phyloP scores from a whole-genome alignment of 2,797 vertebrate species.

The Coranthus polyacanthus region DNA sequence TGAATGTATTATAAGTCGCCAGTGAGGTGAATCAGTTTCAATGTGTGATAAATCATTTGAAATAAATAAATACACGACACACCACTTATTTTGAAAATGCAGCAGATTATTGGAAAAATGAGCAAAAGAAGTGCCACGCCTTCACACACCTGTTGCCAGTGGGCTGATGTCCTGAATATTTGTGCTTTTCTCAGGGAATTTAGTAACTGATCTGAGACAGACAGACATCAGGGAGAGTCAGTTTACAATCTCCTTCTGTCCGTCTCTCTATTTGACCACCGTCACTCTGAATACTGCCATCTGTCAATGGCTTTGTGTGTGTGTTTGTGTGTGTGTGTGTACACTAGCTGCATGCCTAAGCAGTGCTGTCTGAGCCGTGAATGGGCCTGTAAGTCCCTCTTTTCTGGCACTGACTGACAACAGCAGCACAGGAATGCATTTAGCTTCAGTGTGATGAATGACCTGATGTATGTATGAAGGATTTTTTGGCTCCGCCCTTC shows the following conservation, averaged over 20 bases:
- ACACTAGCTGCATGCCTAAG: slow-evolving; percentile 63
- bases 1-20: too few species aligned
- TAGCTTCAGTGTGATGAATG: slow-evolving; percentile 42
- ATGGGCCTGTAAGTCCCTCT: slow-evolving; percentile 49
- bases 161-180: neutral
- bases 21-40: too few species aligned
- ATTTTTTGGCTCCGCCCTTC: slow-evolving; percentile 38
- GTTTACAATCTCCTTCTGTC: slow-evolving; percentile 35
- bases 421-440: slow-evolving; percentile 54
- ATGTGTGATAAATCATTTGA: too few species aligned
- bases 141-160: slow-evolving; percentile 3
- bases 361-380: slow-evolving; percentile 45
- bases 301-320: slow-evolving; percentile 56
- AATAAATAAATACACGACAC: too few species aligned
- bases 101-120: neutral
- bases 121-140: neutral
- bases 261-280: slow-evolving; percentile 42
- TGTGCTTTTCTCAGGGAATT: slow-evolving; percentile 16
- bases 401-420: slow-evolving; percentile 61
- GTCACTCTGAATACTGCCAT: slow-evolving; percentile 65
- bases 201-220: slow-evolving; percentile 30
- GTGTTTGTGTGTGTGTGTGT: slow-evolving; percentile 44
- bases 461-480: slow-evolving; percentile 49
- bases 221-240: slow-evolving; percentile 38
- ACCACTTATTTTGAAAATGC: too few species aligned